Evolutionary conservation across 2,888 invertebrate genomes (phyloP).

Genomic region (Thecocarcelia acutangulata): DNA sequence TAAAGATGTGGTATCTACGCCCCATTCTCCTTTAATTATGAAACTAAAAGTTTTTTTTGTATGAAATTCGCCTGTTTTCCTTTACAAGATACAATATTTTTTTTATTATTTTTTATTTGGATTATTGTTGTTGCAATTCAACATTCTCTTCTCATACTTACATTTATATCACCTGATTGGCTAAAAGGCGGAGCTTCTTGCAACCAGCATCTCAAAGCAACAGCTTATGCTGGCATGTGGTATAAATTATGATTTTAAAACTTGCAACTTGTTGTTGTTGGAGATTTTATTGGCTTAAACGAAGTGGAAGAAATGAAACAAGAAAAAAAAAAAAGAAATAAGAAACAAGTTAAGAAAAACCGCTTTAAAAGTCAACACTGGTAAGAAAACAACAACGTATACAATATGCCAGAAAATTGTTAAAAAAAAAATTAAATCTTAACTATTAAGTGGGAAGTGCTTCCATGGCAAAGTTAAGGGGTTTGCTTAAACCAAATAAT

Average conservation of each 20-base stretch:
- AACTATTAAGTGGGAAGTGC: constrained; percentile 68
- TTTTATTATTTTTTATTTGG: background rate
- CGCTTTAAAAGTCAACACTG: constrained; percentile 27
- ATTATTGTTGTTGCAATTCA: constrained; percentile 21
- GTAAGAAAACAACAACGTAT: constrained; percentile 24
- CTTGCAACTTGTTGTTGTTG: constrained; percentile 63
- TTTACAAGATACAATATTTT: constrained; percentile 7
- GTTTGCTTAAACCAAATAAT: background rate
- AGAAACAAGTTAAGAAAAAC: constrained; percentile 5
- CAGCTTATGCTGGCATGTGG: constrained; percentile 61
- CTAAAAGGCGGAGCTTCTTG: constrained; percentile 70
- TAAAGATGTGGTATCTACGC: constrained; percentile 66
- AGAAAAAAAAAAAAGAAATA: background rate
- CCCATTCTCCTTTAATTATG: constrained; percentile 63
- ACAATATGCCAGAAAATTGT: constrained; percentile 33
- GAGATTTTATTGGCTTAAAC: constrained; percentile 64
- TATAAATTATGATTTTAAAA: constrained; percentile 72
- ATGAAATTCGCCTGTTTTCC: constrained; percentile 21
- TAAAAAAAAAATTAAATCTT: constrained; percentile 62
- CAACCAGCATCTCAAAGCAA: constrained; percentile 65
- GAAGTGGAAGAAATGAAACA: constrained; percentile 26
- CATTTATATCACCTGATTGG: constrained; percentile 70
- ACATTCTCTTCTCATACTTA: constrained; percentile 27
- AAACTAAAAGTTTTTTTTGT: constrained; percentile 55
- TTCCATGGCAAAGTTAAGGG: constrained; percentile 38